phyloP scores from a whole-genome alignment of 1,140 invertebrate genomes.

The Neodiprion lecontei region DNA sequence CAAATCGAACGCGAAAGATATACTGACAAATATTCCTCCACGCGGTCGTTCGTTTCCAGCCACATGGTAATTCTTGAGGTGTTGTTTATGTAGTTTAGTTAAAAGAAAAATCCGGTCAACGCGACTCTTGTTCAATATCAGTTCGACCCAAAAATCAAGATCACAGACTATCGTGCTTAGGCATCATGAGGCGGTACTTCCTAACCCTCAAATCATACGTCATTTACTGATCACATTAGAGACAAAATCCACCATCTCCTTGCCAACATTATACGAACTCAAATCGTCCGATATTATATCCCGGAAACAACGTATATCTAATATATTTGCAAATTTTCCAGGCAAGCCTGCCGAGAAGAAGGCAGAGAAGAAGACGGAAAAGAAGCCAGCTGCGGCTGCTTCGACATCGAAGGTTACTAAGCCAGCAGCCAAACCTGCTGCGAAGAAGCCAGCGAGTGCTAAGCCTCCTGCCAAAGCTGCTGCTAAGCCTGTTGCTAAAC shows the following conservation, averaged over 20 bases:
- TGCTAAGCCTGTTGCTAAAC: constrained; percentile 56
- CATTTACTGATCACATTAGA: neutral
- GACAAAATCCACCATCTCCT: no score
- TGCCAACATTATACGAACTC: no score
- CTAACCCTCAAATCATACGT: neutral
- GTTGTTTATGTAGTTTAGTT: neutral
- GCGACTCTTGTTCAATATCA: no score
- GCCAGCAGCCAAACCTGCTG: constrained; percentile 47
- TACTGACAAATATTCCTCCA: constrained; percentile 27
- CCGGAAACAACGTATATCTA: neutral
- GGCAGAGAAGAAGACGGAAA: constrained; percentile 64
- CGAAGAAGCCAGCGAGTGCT: constrained; percentile 43
- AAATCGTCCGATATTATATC: no score
- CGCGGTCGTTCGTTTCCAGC: constrained; percentile 32
- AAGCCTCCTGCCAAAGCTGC: constrained; percentile 57
- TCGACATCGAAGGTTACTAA: constrained; percentile 46
- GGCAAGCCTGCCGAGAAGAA: constrained; percentile 71
- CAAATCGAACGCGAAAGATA: constrained; percentile 25
- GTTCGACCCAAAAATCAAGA: no score
- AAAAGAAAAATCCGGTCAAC: no score
- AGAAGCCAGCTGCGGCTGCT: constrained; percentile 55
- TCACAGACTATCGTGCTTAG: no score
- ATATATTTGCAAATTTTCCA: constrained; percentile 35
- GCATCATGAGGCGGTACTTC: neutral
- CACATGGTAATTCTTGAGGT: neutral